Conservation (phyloP, 2,888 invertebrate genomes). For the Andrena marginata region DNA sequence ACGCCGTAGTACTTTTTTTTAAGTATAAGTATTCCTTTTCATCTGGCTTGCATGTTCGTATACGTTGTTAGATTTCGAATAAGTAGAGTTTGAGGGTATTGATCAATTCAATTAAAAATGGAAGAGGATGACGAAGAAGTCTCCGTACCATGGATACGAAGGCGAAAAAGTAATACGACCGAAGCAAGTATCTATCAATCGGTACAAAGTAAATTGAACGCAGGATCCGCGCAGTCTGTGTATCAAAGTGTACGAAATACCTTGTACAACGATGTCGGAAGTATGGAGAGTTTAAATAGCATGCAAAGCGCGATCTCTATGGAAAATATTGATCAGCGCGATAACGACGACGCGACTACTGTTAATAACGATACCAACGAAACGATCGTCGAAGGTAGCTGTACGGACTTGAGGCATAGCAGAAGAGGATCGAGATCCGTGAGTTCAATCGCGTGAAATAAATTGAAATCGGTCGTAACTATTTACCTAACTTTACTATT, state of each 20-base stretch:
- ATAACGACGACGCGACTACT: slow-evolving; percentile 66
- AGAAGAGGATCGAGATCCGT: slow-evolving; percentile 70
- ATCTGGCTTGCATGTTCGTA: slow-evolving; percentile 55
- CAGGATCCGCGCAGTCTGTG: slow-evolving; percentile 73
- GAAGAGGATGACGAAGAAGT: slow-evolving; percentile 76
- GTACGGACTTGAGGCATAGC: slow-evolving; percentile 68
- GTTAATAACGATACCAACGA: slow-evolving; percentile 70
- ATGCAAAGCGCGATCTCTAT: slow-evolving; percentile 57
- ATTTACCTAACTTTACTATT: background rate
- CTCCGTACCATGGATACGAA: slow-evolving; percentile 48
- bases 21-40: slow-evolving; percentile 8
- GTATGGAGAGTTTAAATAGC: slow-evolving; percentile 62
- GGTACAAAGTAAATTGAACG: slow-evolving; percentile 66
- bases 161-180: slow-evolving; percentile 54
- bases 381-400: slow-evolving; percentile 74
- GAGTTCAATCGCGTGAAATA: slow-evolving; percentile 36
- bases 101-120: slow-evolving; percentile 68
- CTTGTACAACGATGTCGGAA: slow-evolving; percentile 72
- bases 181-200: slow-evolving; percentile 73
- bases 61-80: slow-evolving; percentile 39
- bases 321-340: slow-evolving; percentile 43
- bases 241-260: slow-evolving; percentile 76
- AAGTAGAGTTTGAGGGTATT: slow-evolving; percentile 53
- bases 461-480: background rate
- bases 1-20: background rate